Base-by-base conservation (phyloP, 2,113 vertebrate species). In the Ceratotherium simum region DNA sequence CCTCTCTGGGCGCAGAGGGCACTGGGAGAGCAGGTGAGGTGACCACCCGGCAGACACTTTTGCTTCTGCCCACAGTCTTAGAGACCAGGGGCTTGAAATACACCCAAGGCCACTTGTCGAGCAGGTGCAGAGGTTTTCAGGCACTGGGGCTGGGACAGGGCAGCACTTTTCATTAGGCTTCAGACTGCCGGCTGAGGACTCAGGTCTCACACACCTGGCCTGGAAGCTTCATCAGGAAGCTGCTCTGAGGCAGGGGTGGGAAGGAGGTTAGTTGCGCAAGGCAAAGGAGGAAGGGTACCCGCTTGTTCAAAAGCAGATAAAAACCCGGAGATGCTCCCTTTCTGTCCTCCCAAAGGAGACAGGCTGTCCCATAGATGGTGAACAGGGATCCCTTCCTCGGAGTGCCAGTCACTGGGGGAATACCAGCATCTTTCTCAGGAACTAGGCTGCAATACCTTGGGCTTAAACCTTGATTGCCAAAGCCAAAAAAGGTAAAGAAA, bases 391-490 rank as follows among this genome's bases (percentile, higher is more conserved):
- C 81, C 82, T 93, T 73, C n/a, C 3, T 1, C 39, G 0, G 8
- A 92, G 48, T 46, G 33, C 23, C 0, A 8, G 39, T 67, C 27
- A 21, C 33, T 23, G 25, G 58, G 42, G 54, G 60, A 87, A 91
- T 29, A 58, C 54, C 85, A 16, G 20, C 48, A 78, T 27, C 51
- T 67, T 81, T 46, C 72, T 84, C 86, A 33, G 72, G 62, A 96
- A 97, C 91, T 5, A 64, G 60, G 90, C 90, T 95, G 75, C 73
- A 75, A 51, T 51, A 90, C 31, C 78, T 79, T 39, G 48, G 46
- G 92, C 78, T 94, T 85, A 93, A 97, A 90, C 62, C 82, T 75
- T 25, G 75, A 64, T 10, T 95, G 67, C 76, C 76, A 95, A 70
- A 31, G 42, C 69, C 88, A 93, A 95, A 51, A 31, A 10, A 11